A percentile compares a stretch with the other conserved stretches of the same genome.
These are phyloP conservation scores for Parambassis ranga DNA, from an alignment of 2,797 vertebrate genomes.

Conservation along the genomic window DNA sequence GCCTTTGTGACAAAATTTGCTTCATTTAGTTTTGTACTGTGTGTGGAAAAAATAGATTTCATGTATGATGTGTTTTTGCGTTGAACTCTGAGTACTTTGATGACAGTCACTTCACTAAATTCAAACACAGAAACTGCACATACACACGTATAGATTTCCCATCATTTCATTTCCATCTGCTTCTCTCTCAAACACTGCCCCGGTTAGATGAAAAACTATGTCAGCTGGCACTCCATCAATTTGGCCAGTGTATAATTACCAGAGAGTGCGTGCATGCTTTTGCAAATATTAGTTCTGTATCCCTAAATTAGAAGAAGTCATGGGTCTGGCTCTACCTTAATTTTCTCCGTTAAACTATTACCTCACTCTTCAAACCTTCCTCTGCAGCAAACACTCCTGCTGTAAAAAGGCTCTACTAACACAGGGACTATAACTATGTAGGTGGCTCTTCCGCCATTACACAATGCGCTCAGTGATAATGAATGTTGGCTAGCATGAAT, in stretches of 20 bases:
- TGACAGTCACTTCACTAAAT: background rate
- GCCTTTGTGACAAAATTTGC: background rate
- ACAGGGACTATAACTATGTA: conserved; percentile 16
- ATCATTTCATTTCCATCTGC: conserved; percentile 15
- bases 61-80: background rate
- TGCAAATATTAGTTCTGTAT: conserved; percentile 23
- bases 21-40: conserved; percentile 5
- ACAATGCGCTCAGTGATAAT: conserved; percentile 48
- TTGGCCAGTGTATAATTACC: conserved; percentile 27
- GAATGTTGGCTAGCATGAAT: conserved; percentile 35
- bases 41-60: background rate
- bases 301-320: conserved; percentile 8
- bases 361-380: conserved; percentile 4
- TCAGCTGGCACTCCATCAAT: conserved; percentile 25
- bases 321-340: background rate
- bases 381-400: conserved; percentile 17
- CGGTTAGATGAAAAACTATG: conserved; percentile 18
- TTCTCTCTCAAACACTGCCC: background rate
- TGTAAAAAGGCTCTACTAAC: conserved; percentile 5
- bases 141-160: no score
- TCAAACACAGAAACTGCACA: background rate
- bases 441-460: conserved; percentile 37
- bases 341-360: conserved; percentile 10
- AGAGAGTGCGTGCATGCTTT: conserved; percentile 6
- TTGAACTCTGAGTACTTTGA: background rate